Evolutionary conservation across 2,113 vertebrate genomes (phyloP), one percentile per base, ranked within the genome.

Genomic region (Archocentrus centrarchus): DNA sequence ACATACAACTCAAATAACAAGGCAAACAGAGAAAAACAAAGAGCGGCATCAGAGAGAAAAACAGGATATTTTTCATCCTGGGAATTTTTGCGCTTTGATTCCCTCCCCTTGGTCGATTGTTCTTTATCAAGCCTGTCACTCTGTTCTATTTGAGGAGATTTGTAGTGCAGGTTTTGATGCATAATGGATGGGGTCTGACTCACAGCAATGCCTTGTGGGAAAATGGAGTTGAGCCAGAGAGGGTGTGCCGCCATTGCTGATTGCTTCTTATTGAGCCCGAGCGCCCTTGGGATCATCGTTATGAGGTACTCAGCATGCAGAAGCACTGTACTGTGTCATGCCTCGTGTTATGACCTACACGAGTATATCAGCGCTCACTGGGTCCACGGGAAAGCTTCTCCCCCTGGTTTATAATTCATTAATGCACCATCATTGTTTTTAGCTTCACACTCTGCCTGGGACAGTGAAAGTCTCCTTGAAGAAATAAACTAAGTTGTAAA

Each of bases 61-160:
- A 60, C 86, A 75, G 83, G 88, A 85, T 91, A 90, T 92, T 83
- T 88, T 89, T 93, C 83, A 88, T 91, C 81, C 77, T 79, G 89
- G 89, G 88, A 91, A 90, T 91, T 91, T 88, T 57, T 27, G 6
- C 15, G 81, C 90, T 91, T 92, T 86, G 84, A 91, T 85, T 91
- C 81, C 82, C 62, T 86, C 81, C 70, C 87, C 79, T 57, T 18
- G 82, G 90, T 81, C 86, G 77, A 88, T 92, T 93, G 91, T 95
- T 94, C 92, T 93, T 92, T 73, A 95, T 95, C 94, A 93, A 63
- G 86, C 57, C 92, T 92, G 95, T 95, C 94, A 94, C 86, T 70
- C 64, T 88, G 84, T 84, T 94, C 93, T 94, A 90, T 95, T 95
- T 92, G 86, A 89, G 82, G 91, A 91, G 91, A 91, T 94, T 85